These are phyloP conservation scores for Coelopa frigida DNA, from an alignment of 1,140 invertebrate genomes.

Conservation along the genomic window DNA sequence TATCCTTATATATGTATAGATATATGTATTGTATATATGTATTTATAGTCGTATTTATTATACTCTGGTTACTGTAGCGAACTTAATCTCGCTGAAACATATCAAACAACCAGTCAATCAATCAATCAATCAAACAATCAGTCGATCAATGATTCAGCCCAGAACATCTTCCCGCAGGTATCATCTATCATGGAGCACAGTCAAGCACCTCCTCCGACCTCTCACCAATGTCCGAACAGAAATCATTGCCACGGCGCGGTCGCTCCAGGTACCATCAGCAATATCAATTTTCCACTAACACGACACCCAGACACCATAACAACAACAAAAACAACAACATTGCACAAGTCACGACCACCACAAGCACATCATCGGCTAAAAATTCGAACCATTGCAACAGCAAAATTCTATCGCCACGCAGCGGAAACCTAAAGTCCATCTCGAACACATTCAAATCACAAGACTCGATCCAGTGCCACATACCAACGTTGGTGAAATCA, in stretches of 20 bases:
- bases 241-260: conserved; percentile 62
- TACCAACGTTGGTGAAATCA: conserved; percentile 43
- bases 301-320: conserved; percentile 45
- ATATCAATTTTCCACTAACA: conserved; percentile 46
- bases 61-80: no score
- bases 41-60: no score
- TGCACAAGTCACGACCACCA: conserved; percentile 19
- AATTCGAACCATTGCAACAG: conserved; percentile 24
- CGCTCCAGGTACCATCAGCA: conserved; percentile 57
- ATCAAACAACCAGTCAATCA: not conserved
- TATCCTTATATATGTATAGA: no score
- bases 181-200: conserved; percentile 66
- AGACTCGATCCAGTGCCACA: conserved; percentile 43
- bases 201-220: conserved; percentile 71
- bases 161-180: conserved; percentile 54
- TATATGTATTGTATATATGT: no score
- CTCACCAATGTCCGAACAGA: conserved; percentile 69
- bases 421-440: conserved; percentile 40
- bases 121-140: conserved; percentile 8
- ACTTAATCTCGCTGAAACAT: no score
- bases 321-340: conserved; percentile 30
- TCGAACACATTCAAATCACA: conserved; percentile 44
- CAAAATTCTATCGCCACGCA: conserved; percentile 42
- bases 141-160: no score
- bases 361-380: conserved; percentile 15